A percentile compares a stretch with the other conserved stretches of the same genome.
These are phyloP conservation scores for Papilio xuthus DNA, from an alignment of 1,140 invertebrate genomes.

Conservation along the genomic window DNA sequence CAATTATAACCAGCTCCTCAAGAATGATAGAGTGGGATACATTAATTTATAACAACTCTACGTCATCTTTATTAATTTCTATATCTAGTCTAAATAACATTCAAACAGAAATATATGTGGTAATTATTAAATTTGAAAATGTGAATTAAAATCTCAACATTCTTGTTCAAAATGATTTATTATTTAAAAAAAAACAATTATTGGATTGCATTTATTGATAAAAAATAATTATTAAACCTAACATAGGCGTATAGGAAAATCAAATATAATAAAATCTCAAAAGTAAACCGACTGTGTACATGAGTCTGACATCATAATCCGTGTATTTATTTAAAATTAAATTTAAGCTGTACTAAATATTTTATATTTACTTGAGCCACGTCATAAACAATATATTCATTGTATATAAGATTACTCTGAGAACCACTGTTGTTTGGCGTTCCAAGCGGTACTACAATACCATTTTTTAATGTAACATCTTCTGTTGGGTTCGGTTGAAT, in stretches of 20 bases:
- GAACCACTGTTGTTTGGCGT: conserved; percentile 41
- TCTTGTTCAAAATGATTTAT: background rate
- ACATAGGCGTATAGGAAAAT: background rate
- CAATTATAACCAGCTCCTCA: background rate
- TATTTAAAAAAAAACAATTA: background rate
- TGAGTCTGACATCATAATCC: background rate
- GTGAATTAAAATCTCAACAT: background rate
- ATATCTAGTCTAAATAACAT: too few species aligned
- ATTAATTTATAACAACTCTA: too few species aligned
- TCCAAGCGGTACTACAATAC: conserved; percentile 29
- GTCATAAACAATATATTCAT: conserved; percentile 27
- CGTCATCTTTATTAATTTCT: too few species aligned
- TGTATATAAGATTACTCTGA: background rate
- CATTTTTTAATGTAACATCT: background rate
- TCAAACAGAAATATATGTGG: too few species aligned
- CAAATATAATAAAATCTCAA: background rate
- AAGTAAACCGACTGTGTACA: background rate
- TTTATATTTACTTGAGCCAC: conserved; percentile 27
- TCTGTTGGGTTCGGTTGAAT: conserved; percentile 29
- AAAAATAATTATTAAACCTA: background rate
- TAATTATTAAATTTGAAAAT: background rate
- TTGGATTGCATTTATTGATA: background rate
- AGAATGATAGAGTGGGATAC: background rate
- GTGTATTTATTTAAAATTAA: background rate
- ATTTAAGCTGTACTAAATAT: conserved; percentile 28